Evolutionary conservation across 2,113 vertebrate genomes (phyloP), one percentile per base, ranked within the genome.

Genomic region (Procavia capensis): DNA sequence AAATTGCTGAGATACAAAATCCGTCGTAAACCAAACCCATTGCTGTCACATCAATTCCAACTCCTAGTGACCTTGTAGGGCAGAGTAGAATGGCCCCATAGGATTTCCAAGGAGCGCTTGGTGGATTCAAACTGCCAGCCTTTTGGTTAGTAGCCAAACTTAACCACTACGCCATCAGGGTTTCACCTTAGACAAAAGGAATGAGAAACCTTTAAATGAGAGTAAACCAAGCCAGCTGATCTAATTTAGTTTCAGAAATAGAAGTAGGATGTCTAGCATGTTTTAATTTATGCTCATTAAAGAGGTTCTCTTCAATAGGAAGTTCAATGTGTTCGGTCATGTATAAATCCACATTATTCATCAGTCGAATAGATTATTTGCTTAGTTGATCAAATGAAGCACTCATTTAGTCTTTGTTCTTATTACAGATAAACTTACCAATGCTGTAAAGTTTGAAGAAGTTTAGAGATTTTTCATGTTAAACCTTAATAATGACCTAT

Each of bases 401-500:
- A 59, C 50, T 82, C 6, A 27, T 61, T 85, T 86, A 47, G 6
- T 61, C 88, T 89, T 85, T 89, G n/a, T 90, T 88, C 78, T 50
- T n/a, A 86, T 82, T 92, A 54, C 31, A 79, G n/a, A 79, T 91
- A 29, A 90, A 61, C 85, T 95, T 96, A 47, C 27, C 29, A 59
- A 0, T 54, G 29, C 81, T 22, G 80, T 89, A 61, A 31, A 70
- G 43, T 94, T 81, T 80, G 63, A 83, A 57, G 39, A 95, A 61
- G 36, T 89, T 72, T 41, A 59, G 47, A 54, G 2, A n/a, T 50
- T 41, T 78, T 96, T 31, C 3, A 82, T 74, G 25, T 76, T 95
- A 3, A 54, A 19, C 25, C 63, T 79, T 91, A 96, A 43, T 83
- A 90, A 88, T 94, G 68, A 82, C 70, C 81, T 90, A 57, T 68